Evolutionary conservation across 2,113 vertebrate genomes (phyloP), one percentile per base, ranked within the genome.

Genomic region (Zapus hudsonius): DNA sequence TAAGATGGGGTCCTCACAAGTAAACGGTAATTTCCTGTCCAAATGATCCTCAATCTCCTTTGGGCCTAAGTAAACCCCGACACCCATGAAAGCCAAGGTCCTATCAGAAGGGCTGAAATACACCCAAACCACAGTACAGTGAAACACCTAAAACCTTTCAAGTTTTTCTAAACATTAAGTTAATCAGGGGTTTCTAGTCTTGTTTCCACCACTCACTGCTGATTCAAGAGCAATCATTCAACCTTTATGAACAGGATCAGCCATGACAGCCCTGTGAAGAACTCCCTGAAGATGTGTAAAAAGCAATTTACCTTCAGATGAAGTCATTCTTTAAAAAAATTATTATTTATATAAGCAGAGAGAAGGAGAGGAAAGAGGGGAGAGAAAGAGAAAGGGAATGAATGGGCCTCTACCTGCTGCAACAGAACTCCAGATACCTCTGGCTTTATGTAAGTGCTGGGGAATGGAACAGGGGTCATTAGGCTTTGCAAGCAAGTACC

Each of bases 151-250:
- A 75, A 31, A 7, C 16, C 15, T 22, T 61, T 25, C 69, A 29
- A 7, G 27, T n/a, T 3, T 29, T 22, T 57, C 78, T 52, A 72
- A 75, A 8, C 22, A 3, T 0, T 8, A 33, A 20, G 40, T 8
- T 11, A 7, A 4, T 25, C 73, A 10, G n/a, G 25, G 27, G 36
- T 42, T 38, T 63, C 25, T 64, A 31, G 0, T n/a, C n/a, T n/a
- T n/a, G n/a, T n/a, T n/a, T n/a, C n/a, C n/a, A 0, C 0, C 15
- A 1, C 31, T n/a, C 44, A 23, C 17, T 23, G 38, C 0, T 52
- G 44, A 59, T 0, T 36, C 3, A 42, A 31, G 57, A 8, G 1
- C 7, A 38, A 59, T 3, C 29, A 29, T 15, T n/a, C 4, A 36
- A 4, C 7, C 16, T 7, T 47, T 7, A 2, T 0, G 59, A 44